These are phyloP conservation scores for Torymus aiolomorphi DNA, from an alignment of 2,888 invertebrate species.

Conservation along the genomic window DNA sequence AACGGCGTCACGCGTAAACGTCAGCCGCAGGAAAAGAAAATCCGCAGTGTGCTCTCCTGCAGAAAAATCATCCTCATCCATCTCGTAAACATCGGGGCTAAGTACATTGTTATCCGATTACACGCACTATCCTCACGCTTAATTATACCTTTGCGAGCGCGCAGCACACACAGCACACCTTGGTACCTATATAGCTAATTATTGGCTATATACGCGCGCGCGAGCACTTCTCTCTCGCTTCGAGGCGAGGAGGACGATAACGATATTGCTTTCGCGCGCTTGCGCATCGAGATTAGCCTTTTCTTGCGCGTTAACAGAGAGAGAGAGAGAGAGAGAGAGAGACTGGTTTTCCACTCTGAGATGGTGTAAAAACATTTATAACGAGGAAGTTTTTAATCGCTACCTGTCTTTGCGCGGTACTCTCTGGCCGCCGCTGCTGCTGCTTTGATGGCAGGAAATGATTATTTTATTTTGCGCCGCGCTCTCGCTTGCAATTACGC, in stretches of 20 bases:
- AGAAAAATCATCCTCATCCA: neutral
- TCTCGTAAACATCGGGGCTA: neutral
- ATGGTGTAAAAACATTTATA: slow-evolving; percentile 36
- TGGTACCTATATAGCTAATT: slow-evolving; percentile 16
- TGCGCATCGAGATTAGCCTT: slow-evolving; percentile 32
- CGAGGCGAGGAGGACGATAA: slow-evolving; percentile 3
- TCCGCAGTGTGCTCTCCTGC: too few relatives aligned
- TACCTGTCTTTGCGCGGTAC: slow-evolving; percentile 9
- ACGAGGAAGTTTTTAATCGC: slow-evolving; percentile 40
- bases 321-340: slow-evolving; percentile 25
- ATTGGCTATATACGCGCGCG: slow-evolving; percentile 4
- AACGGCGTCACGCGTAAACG: too few relatives aligned
- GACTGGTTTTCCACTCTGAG: slow-evolving; percentile 24
- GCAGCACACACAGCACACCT: too few relatives aligned
- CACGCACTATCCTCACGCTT: neutral
- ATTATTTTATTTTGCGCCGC: slow-evolving; percentile 25
- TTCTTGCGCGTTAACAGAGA: slow-evolving; percentile 7
- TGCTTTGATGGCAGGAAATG: slow-evolving; percentile 25
- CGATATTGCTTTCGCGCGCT: slow-evolving; percentile 48
- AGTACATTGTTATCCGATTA: slow-evolving; percentile 31
- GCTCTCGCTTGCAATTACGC: slow-evolving; percentile 6
- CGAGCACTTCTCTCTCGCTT: neutral
- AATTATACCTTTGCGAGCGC: neutral
- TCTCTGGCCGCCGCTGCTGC: neutral
- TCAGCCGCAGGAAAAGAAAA: too few relatives aligned